Percentiles rank a stretch among this genome's conserved stretches.
Conservation (phyloP, 1,140 invertebrate genomes). For the Caenorhabditis tropicalis region DNA sequence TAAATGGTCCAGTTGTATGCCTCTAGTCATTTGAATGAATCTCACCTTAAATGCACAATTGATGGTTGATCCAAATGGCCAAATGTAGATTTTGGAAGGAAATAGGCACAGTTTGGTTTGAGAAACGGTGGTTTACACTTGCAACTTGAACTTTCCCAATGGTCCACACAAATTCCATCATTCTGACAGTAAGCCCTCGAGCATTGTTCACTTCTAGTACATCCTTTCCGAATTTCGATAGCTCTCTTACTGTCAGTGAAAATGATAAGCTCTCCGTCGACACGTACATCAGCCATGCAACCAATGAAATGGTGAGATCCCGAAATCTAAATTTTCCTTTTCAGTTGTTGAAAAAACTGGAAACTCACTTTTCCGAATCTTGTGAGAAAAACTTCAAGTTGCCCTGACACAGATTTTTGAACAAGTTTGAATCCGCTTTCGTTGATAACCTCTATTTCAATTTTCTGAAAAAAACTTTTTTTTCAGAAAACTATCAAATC, state of each 20-base stretch:
- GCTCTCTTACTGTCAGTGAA: constrained; percentile 45
- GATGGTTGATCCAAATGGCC: constrained; percentile 75
- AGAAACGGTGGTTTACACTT: constrained; percentile 85
- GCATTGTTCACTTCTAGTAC: constrained; percentile 8
- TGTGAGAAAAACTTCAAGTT: constrained; percentile 57
- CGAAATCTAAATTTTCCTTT: constrained; percentile 32
- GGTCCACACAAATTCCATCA: constrained; percentile 82
- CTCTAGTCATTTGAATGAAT: background rate
- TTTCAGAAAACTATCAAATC: background rate
- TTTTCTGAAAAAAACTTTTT: constrained; percentile 14
- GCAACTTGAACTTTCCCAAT: constrained; percentile 87
- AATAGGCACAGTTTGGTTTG: constrained; percentile 84
- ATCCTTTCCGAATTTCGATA: constrained; percentile 30
- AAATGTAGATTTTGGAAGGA: constrained; percentile 87
- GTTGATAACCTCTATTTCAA: constrained; percentile 42
- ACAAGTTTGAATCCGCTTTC: constrained; percentile 51
- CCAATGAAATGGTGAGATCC: constrained; percentile 48
- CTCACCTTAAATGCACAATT: constrained; percentile 34
- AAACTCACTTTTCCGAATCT: constrained; percentile 53
- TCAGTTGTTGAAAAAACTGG: background rate
- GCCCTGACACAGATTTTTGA: constrained; percentile 9
- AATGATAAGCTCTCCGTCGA: constrained; percentile 34
- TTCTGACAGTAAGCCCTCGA: constrained; percentile 4
- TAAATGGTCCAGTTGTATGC: background rate
- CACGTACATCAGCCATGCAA: constrained; percentile 51